Evolutionary conservation across 1,140 invertebrate genomes (phyloP), one percentile per base, ranked within the genome.

Genomic region (Mercenaria mercenaria): DNA sequence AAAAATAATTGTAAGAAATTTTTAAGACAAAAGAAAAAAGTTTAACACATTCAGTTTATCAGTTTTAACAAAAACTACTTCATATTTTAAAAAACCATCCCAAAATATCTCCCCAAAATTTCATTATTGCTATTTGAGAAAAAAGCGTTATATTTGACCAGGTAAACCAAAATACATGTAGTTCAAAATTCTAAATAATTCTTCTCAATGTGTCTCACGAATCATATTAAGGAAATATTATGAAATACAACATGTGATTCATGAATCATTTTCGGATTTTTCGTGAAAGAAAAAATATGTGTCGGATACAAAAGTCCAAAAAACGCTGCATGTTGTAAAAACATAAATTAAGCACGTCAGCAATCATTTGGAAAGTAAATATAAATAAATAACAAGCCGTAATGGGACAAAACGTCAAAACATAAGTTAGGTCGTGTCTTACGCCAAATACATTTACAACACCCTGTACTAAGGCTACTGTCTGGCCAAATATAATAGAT

Each of bases 311-410:
- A 74, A 43, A 59, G 56, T 32, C n/a, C n/a, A n/a, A n/a, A n/a
- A n/a, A n/a, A n/a, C n/a, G 47, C 64, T 76, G 50, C 85, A 79
- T 87, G 86, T 52, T 52, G 29, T 23, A 72, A 69, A 41, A n/a
- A 61, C 86, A 88, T 88, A 88, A 88, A 88, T 88, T 88, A 80
- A 47, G 59, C 18, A 52, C 41, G 61, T 81, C 76, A 64, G 76
- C 86, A 72, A 88, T 81, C 76, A 69, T 26, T 88, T 64, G 86
- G 67, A 79, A 88, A 81, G 77, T 88, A 88, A 88, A 88, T 81
- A 88, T 80, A 88, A 81, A 88, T 88, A 88, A 88, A 80, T 80
- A 88, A 88, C 86, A 52, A 50, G 13, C 29, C 20, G 23, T 88
- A 88, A 88, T 88, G 86, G 86, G 86, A 32, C 26, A 61, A 39